Evolutionary conservation across 2,888 invertebrate species (phyloP).

Genomic region (Apeira syringaria): DNA sequence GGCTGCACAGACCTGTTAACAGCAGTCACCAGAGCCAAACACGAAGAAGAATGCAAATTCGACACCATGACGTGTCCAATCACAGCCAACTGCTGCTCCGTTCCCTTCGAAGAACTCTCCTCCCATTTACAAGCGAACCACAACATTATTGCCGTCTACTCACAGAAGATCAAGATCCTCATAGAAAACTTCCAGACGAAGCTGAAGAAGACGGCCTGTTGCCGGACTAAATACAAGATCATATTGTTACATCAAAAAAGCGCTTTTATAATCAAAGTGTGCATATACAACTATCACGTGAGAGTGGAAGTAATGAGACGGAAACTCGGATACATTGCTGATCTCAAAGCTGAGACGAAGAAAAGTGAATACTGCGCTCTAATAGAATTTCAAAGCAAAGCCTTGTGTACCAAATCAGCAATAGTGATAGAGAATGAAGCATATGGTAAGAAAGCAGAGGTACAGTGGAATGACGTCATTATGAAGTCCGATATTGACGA

Average conservation of each 20-base stretch:
- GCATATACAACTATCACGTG: slow-evolving; percentile 77
- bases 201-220: slow-evolving; percentile 74
- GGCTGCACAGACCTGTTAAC: slow-evolving; percentile 74
- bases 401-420: slow-evolving; percentile 69
- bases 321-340: slow-evolving; percentile 71
- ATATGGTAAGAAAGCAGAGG: slow-evolving; percentile 75
- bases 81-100: slow-evolving; percentile 68
- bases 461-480: slow-evolving; percentile 74
- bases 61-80: slow-evolving; percentile 77
- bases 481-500: slow-evolving; percentile 75
- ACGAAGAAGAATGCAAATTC: slow-evolving; percentile 74
- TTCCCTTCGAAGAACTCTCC: slow-evolving; percentile 72
- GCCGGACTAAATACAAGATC: slow-evolving; percentile 77
- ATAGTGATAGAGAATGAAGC: slow-evolving; percentile 74
- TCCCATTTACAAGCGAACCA: slow-evolving; percentile 66
- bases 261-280: slow-evolving; percentile 78
- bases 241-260: slow-evolving; percentile 72
- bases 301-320: slow-evolving; percentile 74
- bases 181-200: slow-evolving; percentile 79
- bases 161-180: slow-evolving; percentile 76
- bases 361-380: slow-evolving; percentile 75
- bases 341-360: slow-evolving; percentile 61
- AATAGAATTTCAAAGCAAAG: slow-evolving; percentile 77
- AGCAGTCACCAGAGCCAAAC: slow-evolving; percentile 62
- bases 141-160: slow-evolving; percentile 75